Conservation (phyloP, 2,888 invertebrate genomes). For the Idaea straminata region DNA sequence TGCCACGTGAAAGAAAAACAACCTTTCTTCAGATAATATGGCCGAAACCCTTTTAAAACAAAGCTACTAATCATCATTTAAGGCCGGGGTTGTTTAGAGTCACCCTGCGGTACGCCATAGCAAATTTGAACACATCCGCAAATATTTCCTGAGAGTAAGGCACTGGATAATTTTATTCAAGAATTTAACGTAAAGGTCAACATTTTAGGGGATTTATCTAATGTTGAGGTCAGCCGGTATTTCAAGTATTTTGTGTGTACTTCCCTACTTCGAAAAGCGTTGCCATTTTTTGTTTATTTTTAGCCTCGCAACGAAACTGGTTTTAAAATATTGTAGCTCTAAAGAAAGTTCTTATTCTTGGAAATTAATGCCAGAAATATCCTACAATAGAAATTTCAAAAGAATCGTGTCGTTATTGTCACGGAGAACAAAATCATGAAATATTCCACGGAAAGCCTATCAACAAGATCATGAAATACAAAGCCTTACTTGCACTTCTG, state of each 20-base stretch:
- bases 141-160: slow-evolving; percentile 18
- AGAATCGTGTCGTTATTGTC: not conserved
- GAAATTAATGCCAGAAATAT: not conserved
- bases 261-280: not conserved
- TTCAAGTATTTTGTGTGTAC: not conserved
- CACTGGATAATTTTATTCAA: slow-evolving; percentile 18
- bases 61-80: slow-evolving; percentile 2
- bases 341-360: not conserved
- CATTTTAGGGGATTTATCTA: slow-evolving; percentile 7
- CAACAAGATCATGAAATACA: not conserved
- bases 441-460: not conserved
- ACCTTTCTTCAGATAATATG: not conserved
- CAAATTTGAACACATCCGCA: slow-evolving; percentile 17
- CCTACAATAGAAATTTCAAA: not conserved
- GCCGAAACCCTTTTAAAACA: slow-evolving; percentile 2
- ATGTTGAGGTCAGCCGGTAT: not conserved
- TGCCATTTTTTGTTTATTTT: not conserved
- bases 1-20: not conserved
- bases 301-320: not conserved
- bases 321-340: not conserved
- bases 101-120: slow-evolving; percentile 12
- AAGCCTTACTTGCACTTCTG: not conserved
- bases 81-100: not conserved
- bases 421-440: not conserved
- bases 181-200: slow-evolving; percentile 9